Percentiles rank a stretch among this genome's conserved stretches.
Conservation (phyloP, 2,113 vertebrate species). For the Riparia riparia region DNA sequence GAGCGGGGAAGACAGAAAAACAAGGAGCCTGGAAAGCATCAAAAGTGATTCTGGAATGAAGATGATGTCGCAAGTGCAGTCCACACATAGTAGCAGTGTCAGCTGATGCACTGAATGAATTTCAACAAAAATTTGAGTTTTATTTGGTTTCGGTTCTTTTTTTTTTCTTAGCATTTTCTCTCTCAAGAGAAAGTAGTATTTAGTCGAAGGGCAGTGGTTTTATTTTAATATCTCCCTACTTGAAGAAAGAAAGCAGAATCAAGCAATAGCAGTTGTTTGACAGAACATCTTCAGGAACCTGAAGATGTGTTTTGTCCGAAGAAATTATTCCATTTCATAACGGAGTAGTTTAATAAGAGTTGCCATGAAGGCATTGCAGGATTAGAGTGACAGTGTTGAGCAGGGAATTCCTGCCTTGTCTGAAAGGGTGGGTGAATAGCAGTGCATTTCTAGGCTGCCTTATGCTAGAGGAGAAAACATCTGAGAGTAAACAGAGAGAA, state of each 20-base stretch:
- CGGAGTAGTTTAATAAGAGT: neutral
- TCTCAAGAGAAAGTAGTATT: neutral
- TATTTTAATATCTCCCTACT: constrained; percentile 31
- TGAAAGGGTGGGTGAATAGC: neutral
- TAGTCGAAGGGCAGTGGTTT: constrained; percentile 16
- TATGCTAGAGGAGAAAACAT: neutral
- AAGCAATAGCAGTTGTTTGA: constrained; percentile 15
- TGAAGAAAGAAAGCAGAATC: constrained; percentile 24
- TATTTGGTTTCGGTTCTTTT: neutral
- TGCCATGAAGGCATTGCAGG: neutral
- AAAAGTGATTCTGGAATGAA: neutral
- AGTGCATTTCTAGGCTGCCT: neutral
- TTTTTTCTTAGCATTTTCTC: neutral
- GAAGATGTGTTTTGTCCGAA: constrained; percentile 17
- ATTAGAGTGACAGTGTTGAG: neutral
- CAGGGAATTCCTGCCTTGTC: neutral
- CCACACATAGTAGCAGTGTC: neutral
- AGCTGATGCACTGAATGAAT: constrained; percentile 13
- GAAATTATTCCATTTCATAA: neutral
- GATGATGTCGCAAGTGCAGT: neutral
- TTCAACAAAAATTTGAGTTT: neutral
- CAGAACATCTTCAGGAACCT: neutral
- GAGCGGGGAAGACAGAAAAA: neutral
- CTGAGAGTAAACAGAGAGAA: neutral
- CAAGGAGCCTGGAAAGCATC: neutral